Base-by-base conservation (phyloP, 2,888 invertebrate species). In the Sinohyriopsis cumingii region DNA sequence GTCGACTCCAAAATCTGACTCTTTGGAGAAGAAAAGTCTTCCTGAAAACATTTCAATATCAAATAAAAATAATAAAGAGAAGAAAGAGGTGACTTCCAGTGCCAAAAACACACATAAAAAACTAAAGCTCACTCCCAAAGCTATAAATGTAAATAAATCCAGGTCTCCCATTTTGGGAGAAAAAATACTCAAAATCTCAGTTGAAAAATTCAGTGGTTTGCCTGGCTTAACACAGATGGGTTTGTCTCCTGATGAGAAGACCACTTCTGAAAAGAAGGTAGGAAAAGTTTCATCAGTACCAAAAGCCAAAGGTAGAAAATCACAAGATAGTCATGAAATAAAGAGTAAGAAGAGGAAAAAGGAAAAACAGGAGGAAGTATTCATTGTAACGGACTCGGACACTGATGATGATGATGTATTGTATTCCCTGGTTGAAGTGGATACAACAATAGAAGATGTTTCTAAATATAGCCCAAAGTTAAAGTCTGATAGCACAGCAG, bases 371-470 rank as follows among this genome's bases (percentile, higher is more conserved):
- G 60, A 53, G 19, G 25, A 53, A 45, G 63, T 65, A 19, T 56
- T 55, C 56, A 69, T 71, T 62, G 67, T 67, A 55, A 69, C 55
- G 22, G 63, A 65, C 19, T 57, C 65, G 56, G 69, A 72, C 53
- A 71, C 71, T 68, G 74, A 76, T 72, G 83, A 82, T 72, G 81
- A 81, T 66, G 80, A 78, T 63, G 70, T 82, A 64, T 67, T 83
- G 57, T 85, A 83, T 73, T 82, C 82, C 0, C 69, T 85, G 24
- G 20, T n/a, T 53, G 68, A 67, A 28, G 59, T 19, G 6, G 12
- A 56, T 53, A 59, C 15, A n/a, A 54, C n/a, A 61, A 60, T 55
- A 22, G 25, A 62, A 19, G 33, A 61, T 18, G n/a, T 24, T 24
- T 60, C 62, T 55, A 61, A 45, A 45, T 3, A 15, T 45, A 45